A percentile compares a stretch with the other conserved stretches of the same genome.
Evolutionary conservation across 2,113 vertebrate species (phyloP).

Genomic region (Polyodon spathula): DNA sequence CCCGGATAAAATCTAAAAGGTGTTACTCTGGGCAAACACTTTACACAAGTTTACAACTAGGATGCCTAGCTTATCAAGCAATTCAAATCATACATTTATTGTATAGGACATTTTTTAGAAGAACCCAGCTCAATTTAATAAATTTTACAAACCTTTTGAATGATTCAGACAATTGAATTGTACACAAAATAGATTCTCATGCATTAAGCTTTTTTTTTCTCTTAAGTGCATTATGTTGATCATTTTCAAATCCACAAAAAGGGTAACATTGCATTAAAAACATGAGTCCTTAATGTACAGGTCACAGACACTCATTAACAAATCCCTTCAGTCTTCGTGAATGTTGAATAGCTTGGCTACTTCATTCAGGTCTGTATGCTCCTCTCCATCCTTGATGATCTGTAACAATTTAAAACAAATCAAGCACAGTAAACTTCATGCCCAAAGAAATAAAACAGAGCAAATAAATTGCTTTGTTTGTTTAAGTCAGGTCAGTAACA

Average conservation of each 20-base stretch:
- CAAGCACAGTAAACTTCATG: too few species aligned
- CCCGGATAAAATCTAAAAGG: too few species aligned
- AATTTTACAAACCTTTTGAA: constrained; percentile 40
- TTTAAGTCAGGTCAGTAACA: too few species aligned
- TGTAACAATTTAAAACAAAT: constrained; percentile 35
- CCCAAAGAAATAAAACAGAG: background rate
- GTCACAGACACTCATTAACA: constrained; percentile 6
- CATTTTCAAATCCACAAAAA: constrained; percentile 13
- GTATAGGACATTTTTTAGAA: constrained; percentile 4
- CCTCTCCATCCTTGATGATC: constrained; percentile 94
- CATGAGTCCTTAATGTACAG: constrained; percentile 27
- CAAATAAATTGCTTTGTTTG: too few species aligned
- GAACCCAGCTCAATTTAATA: constrained; percentile 17
- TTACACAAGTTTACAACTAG: too few species aligned
- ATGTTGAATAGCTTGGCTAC: constrained; percentile 97
- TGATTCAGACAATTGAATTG: constrained; percentile 32
- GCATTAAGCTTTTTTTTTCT: constrained; percentile 27
- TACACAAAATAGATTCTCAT: constrained; percentile 21
- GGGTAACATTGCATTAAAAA: constrained; percentile 23
- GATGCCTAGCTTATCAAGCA: too few species aligned
- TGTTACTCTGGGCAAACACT: too few species aligned
- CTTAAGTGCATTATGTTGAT: constrained; percentile 13
- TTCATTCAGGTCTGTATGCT: constrained; percentile 87
- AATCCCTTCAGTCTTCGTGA: constrained; percentile 73
- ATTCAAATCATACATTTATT: too few species aligned